Percentiles rank a stretch among this genome's conserved stretches.
phyloP scores from a whole-genome alignment of 2,888 invertebrate species.

The Sarcophaga caerulescens region DNA sequence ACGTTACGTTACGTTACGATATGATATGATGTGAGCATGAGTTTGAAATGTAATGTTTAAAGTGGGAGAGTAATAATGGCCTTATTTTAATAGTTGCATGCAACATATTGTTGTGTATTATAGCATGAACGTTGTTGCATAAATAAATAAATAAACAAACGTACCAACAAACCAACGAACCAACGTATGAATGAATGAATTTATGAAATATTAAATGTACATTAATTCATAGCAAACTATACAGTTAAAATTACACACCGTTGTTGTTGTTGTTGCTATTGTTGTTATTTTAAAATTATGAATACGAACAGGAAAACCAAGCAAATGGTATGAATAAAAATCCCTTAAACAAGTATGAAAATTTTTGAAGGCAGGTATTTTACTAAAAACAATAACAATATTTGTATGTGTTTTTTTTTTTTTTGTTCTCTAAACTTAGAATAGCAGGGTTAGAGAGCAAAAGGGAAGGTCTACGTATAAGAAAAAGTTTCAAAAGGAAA shows the following conservation, averaged over 20 bases:
- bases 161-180: not conserved
- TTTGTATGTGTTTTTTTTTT: too few relatives aligned
- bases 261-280: not conserved
- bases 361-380: constrained; percentile 18
- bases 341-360: constrained; percentile 41
- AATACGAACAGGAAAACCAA: not conserved
- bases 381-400: not conserved
- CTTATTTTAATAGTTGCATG: constrained; percentile 39
- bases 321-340: not conserved
- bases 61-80: not conserved
- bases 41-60: too few relatives aligned
- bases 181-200: constrained; percentile 5
- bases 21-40: too few relatives aligned
- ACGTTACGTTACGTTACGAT: too few relatives aligned
- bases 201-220: constrained; percentile 33
- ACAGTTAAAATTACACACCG: constrained; percentile 12
- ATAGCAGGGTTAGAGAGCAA: too few relatives aligned
- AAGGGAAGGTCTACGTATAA: not conserved
- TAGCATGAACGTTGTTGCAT: constrained; percentile 32
- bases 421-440: constrained; percentile 22
- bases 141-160: constrained; percentile 46
- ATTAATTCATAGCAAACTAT: constrained; percentile 34
- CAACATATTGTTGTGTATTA: constrained; percentile 48
- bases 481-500: too few relatives aligned
- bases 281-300: not conserved